These are phyloP conservation scores for Ceriagrion tenellum DNA, from an alignment of 2,888 invertebrate species.

Conservation along the genomic window DNA sequence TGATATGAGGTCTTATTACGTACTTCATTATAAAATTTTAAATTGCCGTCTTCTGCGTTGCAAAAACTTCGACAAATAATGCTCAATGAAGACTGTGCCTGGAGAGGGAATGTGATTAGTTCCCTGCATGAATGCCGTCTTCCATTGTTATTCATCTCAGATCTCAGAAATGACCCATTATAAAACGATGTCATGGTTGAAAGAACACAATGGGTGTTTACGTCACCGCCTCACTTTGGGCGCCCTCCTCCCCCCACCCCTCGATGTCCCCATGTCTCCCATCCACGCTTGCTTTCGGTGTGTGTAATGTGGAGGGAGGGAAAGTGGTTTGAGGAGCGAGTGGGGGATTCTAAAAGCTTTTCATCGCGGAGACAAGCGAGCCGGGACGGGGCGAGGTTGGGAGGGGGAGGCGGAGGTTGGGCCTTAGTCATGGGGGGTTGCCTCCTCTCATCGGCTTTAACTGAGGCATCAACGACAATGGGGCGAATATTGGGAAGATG, in stretches of 20 bases:
- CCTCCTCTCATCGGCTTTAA: neutral
- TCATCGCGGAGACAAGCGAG: neutral
- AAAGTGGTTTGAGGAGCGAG: too few species aligned
- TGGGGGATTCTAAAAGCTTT: slow-evolving; percentile 2
- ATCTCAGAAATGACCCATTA: slow-evolving; percentile 2
- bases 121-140: neutral
- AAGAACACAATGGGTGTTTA: slow-evolving; percentile 16
- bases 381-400: neutral
- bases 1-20: too few species aligned
- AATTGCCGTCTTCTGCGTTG: too few species aligned
- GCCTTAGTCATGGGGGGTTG: neutral
- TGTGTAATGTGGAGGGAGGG: neutral
- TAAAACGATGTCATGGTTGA: neutral
- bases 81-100: too few species aligned
- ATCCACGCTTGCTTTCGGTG: neutral
- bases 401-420: neutral
- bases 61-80: too few species aligned
- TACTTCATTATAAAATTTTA: too few species aligned
- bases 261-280: neutral
- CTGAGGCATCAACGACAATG: slow-evolving; percentile 11
- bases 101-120: neutral
- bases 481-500: neutral
- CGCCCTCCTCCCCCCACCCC: too few species aligned
- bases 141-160: neutral
- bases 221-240: neutral